A percentile compares a stretch with the other conserved stretches of the same genome.
phyloP scores from a whole-genome alignment of 2,113 vertebrate genomes.

The Heloderma charlesbogerti region DNA sequence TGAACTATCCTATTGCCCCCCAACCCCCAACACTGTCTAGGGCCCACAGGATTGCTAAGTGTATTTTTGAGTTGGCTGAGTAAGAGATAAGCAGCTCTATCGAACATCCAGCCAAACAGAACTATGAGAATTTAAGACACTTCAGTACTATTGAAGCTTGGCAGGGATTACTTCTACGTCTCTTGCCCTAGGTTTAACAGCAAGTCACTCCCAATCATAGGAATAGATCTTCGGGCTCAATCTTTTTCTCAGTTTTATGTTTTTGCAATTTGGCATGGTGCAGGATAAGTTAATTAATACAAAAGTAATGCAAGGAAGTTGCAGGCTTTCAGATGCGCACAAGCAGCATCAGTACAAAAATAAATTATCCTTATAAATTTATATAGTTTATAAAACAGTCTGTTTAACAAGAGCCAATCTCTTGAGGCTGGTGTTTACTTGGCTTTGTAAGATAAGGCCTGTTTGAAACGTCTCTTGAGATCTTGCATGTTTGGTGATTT shows the following conservation, averaged over 20 bases:
- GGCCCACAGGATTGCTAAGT: neutral
- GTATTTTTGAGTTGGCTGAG: neutral
- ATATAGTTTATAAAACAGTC: constrained; percentile 70
- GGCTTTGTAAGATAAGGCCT: constrained; percentile 83
- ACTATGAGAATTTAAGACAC: neutral
- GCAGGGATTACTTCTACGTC: neutral
- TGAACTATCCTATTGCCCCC: too few relatives aligned
- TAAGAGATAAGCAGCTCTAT: neutral
- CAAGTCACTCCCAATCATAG: constrained; percentile 16
- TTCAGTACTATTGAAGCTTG: neutral
- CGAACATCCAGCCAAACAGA: neutral
- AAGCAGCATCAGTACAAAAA: constrained; percentile 79
- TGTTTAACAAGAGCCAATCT: constrained; percentile 46
- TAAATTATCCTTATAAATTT: constrained; percentile 73
- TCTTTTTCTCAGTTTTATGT: constrained; percentile 23
- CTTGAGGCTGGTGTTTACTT: constrained; percentile 58
- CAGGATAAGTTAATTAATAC: neutral
- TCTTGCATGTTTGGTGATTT: constrained; percentile 88
- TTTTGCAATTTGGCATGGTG: neutral
- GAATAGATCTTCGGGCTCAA: constrained; percentile 1
- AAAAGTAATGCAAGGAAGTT: constrained; percentile 4
- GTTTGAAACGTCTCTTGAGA: constrained; percentile 86
- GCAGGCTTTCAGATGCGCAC: constrained; percentile 53
- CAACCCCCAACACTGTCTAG: too few relatives aligned
- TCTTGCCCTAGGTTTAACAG: neutral